Evolutionary conservation across 2,888 invertebrate genomes (phyloP), one percentile per base, ranked within the genome.

Genomic region (Chaetogeoica ovagalla): DNA sequence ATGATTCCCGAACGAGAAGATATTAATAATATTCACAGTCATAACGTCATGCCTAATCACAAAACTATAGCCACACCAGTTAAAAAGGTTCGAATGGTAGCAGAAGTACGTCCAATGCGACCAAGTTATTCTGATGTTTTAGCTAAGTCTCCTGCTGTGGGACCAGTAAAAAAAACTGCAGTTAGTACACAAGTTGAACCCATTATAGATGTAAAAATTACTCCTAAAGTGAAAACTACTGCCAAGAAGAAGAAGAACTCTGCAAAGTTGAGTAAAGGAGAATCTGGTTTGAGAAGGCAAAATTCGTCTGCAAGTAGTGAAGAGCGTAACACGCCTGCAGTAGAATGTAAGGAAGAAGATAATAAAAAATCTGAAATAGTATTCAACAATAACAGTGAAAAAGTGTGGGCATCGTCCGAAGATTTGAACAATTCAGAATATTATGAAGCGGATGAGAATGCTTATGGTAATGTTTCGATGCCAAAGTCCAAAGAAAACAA

Each of bases 51-150:
- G 43, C 88, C 88, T 83, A 79, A 68, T 52, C 75, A 69, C 21
- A 81, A 69, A n/a, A 72, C 21, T 77, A 72, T 82, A 52, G 30
- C 37, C 9, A 82, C 82, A 19, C 65, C 81, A n/a, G 88, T 86
- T 82, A 90, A 90, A 84, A 92, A 92, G 83, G 88, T 88, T 81
- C 89, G 94, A 73, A 93, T 93, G 86, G 91, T 94, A 0, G 94
- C 94, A 59, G 94, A 94, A 87, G 94, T 94, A 0, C 82, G 83
- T 84, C 94, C 94, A 0, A 94, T 94, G 94, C 89, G 94, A 76
- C 94, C 94, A 72, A 91, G 93, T 19, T 94, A 94, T 86, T 94
- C 94, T 0, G 94, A 94, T 87, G 93, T 94, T 11, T 85, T 94
- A 63, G 91, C 93, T 52, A 94, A 94, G 86, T 88, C 88, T 11